A percentile compares a stretch with the other conserved stretches of the same genome.
phyloP scores from a whole-genome alignment of 2,888 invertebrate species.

The Agonopterix heracliana region DNA sequence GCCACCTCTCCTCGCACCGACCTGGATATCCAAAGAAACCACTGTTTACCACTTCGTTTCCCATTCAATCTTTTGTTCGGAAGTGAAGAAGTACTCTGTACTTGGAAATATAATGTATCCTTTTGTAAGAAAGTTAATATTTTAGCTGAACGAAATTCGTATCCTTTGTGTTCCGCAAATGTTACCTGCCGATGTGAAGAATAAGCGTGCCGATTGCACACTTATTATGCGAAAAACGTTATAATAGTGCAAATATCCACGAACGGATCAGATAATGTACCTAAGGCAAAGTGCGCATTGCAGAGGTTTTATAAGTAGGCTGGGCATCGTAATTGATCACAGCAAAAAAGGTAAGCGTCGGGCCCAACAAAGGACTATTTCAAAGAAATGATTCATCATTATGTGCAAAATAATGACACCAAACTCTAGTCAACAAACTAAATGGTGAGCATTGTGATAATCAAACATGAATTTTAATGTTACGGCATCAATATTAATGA shows the following conservation, averaged over 20 bases:
- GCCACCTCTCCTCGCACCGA: constrained; percentile 33
- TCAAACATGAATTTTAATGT: neutral
- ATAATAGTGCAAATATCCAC: constrained; percentile 50
- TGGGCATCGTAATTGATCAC: constrained; percentile 58
- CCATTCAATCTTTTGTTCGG: constrained; percentile 69
- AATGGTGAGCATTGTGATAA: neutral
- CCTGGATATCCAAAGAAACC: constrained; percentile 44
- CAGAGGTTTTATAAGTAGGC: constrained; percentile 47
- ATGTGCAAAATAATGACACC: neutral
- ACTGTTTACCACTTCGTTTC: constrained; percentile 73
- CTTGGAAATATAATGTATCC: constrained; percentile 71
- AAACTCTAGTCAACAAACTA: neutral
- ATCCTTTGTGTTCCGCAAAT: constrained; percentile 52
- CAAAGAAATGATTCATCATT: constrained; percentile 13
- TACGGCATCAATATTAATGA: constrained; percentile 9
- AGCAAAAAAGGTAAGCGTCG: constrained; percentile 24
- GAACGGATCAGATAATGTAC: constrained; percentile 37
- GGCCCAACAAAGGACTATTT: constrained; percentile 7
- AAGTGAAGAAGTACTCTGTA: constrained; percentile 70
- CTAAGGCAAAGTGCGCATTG: constrained; percentile 38
- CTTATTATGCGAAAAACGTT: constrained; percentile 42
- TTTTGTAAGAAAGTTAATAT: constrained; percentile 71
- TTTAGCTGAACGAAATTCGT: constrained; percentile 66
- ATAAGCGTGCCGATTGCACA: constrained; percentile 57
- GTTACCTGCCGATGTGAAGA: constrained; percentile 63